phyloP scores from a whole-genome alignment of 1,140 invertebrate genomes.

The Drosophila melanica region DNA sequence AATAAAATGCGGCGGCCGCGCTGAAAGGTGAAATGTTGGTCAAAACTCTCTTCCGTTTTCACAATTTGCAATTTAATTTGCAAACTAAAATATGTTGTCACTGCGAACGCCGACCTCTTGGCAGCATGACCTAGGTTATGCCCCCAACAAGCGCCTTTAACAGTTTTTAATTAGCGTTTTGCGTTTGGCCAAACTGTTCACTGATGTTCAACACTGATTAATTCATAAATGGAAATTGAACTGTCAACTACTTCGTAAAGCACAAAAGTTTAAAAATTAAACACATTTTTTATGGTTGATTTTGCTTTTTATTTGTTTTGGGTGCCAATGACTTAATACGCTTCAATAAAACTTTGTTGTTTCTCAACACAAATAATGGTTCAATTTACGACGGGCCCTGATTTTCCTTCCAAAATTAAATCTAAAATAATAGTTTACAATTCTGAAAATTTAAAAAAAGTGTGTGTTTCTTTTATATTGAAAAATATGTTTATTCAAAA shows the following conservation, averaged over 20 bases:
- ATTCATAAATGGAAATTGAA: conserved; percentile 55
- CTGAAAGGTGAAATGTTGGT: conserved; percentile 53
- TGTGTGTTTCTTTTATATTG: too few species aligned
- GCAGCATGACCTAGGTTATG: not conserved
- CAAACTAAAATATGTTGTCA: conserved; percentile 64
- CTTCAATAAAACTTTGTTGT: too few species aligned
- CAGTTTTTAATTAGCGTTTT: conserved; percentile 65
- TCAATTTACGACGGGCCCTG: too few species aligned
- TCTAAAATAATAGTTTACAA: too few species aligned
- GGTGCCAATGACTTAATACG: too few species aligned
- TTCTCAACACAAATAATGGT: too few species aligned
- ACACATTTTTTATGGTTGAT: too few species aligned
- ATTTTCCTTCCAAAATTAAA: too few species aligned
- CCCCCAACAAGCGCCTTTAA: conserved; percentile 1
- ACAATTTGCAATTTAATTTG: conserved; percentile 68
- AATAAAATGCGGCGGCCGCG: conserved; percentile 21
- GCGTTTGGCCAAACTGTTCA: conserved; percentile 5
- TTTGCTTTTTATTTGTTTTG: too few species aligned
- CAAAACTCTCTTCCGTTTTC: conserved; percentile 14
- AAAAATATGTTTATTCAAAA: too few species aligned
- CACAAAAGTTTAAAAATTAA: too few species aligned
- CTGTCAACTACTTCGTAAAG: not conserved
- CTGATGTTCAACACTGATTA: conserved; percentile 49
- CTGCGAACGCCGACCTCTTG: not conserved
- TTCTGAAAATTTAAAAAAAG: too few species aligned